These are phyloP conservation scores for Gymnobelideus leadbeateri DNA, from an alignment of 2,113 vertebrate genomes.

Conservation along the genomic window DNA sequence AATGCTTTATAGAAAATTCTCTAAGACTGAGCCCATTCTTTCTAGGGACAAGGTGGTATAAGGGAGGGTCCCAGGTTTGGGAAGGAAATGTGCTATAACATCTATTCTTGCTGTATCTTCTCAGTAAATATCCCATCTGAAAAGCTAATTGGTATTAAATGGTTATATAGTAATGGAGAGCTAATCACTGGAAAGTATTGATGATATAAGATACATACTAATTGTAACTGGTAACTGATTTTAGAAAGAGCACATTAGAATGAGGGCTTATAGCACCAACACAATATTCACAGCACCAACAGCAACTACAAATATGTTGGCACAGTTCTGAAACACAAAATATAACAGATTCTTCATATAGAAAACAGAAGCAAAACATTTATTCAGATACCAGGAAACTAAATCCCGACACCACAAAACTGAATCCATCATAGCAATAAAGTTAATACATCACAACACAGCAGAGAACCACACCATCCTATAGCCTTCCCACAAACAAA, in stretches of 20 bases:
- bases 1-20: background rate
- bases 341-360: no score
- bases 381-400: no score
- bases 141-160: background rate
- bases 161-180: background rate
- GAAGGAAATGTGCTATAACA: background rate
- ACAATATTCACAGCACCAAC: no score
- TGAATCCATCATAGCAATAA: no score
- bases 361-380: no score
- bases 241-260: background rate
- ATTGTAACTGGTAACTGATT: background rate
- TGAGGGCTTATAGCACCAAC: background rate
- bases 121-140: background rate
- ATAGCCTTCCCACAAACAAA: no score
- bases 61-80: background rate
- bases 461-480: no score
- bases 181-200: background rate
- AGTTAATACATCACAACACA: no score
- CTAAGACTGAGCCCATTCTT: background rate
- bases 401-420: no score
- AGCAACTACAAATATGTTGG: no score
- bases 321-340: no score
- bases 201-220: background rate
- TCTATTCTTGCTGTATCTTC: background rate
- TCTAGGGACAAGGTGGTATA: background rate